phyloP scores from a whole-genome alignment of 1,140 invertebrate species.

The Pachyrhynchus sulphureomaculatus region DNA sequence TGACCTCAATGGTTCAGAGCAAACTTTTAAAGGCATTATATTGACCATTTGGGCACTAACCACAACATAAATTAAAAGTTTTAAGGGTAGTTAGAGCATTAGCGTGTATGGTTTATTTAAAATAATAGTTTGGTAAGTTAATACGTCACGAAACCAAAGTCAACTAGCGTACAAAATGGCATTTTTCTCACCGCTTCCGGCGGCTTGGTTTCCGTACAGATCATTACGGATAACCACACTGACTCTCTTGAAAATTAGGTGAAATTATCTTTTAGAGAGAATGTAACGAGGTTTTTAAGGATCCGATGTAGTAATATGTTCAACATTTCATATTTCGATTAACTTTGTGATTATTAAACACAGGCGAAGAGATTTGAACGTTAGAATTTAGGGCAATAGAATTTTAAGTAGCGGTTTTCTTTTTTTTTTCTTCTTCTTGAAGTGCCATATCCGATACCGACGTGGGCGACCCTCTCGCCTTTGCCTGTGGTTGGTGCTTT shows the following conservation, averaged over 20 bases:
- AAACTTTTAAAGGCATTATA: neutral
- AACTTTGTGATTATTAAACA: too few species aligned
- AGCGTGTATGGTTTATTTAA: conserved; percentile 46
- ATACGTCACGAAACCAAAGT: conserved; percentile 48
- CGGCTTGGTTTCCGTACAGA: conserved; percentile 46
- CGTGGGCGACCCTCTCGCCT: too few species aligned
- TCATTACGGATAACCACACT: conserved; percentile 50
- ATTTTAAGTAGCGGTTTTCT: too few species aligned
- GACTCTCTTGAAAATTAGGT: neutral
- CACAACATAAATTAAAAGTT: conserved; percentile 41
- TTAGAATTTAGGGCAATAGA: too few species aligned
- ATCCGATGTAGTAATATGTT: too few species aligned
- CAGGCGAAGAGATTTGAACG: too few species aligned
- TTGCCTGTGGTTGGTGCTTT: too few species aligned
- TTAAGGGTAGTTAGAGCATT: conserved; percentile 37
- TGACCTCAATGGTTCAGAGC: neutral
- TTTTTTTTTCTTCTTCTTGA: too few species aligned
- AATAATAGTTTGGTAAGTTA: conserved; percentile 46
- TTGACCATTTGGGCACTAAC: conserved; percentile 27
- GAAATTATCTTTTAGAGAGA: too few species aligned
- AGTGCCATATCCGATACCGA: too few species aligned
- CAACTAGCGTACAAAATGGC: conserved; percentile 54
- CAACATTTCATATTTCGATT: too few species aligned
- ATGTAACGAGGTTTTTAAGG: too few species aligned
- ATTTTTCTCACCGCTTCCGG: conserved; percentile 54